phyloP scores from a whole-genome alignment of 1,140 invertebrate species.

The Macrobrachium nipponense region DNA sequence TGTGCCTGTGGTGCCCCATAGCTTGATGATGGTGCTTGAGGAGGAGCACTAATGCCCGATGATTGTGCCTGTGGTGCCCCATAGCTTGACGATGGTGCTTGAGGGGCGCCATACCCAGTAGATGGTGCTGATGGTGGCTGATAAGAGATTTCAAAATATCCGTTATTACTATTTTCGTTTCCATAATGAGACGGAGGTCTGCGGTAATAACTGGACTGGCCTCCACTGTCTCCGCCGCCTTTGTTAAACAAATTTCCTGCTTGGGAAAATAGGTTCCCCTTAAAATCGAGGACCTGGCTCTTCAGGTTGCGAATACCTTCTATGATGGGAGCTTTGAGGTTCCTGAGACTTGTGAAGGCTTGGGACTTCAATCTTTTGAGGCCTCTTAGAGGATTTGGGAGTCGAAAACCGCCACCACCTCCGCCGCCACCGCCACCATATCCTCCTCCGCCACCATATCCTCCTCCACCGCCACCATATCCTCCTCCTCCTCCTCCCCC shows the following conservation, averaged over 20 bases:
- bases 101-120: slow-evolving; percentile 1
- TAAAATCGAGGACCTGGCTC: slow-evolving; percentile 40
- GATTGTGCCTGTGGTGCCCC: not conserved
- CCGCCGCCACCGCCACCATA: not conserved
- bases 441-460: not conserved
- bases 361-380: slow-evolving; percentile 41
- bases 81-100: too few relatives aligned
- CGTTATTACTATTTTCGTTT: slow-evolving; percentile 22
- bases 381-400: slow-evolving; percentile 1
- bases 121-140: slow-evolving; percentile 11
- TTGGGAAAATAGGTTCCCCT: slow-evolving; percentile 36
- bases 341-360: slow-evolving; percentile 45
- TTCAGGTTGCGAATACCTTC: slow-evolving; percentile 48
- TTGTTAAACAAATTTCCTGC: slow-evolving; percentile 34
- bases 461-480: slow-evolving; percentile 15
- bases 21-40: slow-evolving; percentile 18
- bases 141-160: slow-evolving; percentile 34
- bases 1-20: not conserved
- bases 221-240: slow-evolving; percentile 14
- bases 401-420: slow-evolving; percentile 4
- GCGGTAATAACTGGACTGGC: slow-evolving; percentile 36
- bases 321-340: slow-evolving; percentile 44
- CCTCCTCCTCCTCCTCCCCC: slow-evolving; percentile 7
- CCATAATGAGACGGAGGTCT: slow-evolving; percentile 42
- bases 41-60: not conserved